Percentiles rank a stretch among this genome's conserved stretches.
phyloP scores from a whole-genome alignment of 2,113 vertebrate species.

The Equus przewalskii region DNA sequence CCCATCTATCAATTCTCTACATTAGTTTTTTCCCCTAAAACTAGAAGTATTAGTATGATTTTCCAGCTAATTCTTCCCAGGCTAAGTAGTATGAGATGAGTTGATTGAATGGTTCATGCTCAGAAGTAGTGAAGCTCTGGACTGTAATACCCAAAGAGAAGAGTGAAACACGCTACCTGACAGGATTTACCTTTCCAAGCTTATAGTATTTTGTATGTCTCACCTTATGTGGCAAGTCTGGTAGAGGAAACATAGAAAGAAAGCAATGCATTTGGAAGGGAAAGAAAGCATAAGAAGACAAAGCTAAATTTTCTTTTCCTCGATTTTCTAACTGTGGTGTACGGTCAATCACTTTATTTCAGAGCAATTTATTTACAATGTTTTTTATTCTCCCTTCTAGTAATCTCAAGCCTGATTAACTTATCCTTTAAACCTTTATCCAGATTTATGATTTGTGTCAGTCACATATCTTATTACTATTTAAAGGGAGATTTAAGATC shows the following conservation, averaged over 20 bases:
- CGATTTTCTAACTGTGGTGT: neutral
- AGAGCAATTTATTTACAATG: slow-evolving; percentile 7
- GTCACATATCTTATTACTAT: neutral
- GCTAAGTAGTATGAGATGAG: neutral
- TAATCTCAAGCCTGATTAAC: neutral
- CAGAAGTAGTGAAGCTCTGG: neutral
- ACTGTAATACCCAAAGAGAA: neutral
- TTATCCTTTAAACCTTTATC: slow-evolving; percentile 26
- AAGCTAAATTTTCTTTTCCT: neutral
- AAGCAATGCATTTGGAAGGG: neutral
- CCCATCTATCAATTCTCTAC: neutral
- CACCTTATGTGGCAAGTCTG: neutral
- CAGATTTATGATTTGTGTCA: slow-evolving; percentile 26
- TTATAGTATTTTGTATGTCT: neutral
- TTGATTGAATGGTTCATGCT: neutral
- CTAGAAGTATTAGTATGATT: neutral
- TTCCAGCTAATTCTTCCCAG: neutral
- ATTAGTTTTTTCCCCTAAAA: neutral
- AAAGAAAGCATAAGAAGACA: neutral
- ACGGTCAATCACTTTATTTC: slow-evolving; percentile 37
- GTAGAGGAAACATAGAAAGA: neutral
- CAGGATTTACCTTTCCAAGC: neutral
- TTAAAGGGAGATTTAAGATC: slow-evolving; percentile 34
- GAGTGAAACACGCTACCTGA: neutral
- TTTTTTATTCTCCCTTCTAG: neutral